phyloP scores from a whole-genome alignment of 2,797 vertebrate genomes.

The Sibirionetta formosa region DNA sequence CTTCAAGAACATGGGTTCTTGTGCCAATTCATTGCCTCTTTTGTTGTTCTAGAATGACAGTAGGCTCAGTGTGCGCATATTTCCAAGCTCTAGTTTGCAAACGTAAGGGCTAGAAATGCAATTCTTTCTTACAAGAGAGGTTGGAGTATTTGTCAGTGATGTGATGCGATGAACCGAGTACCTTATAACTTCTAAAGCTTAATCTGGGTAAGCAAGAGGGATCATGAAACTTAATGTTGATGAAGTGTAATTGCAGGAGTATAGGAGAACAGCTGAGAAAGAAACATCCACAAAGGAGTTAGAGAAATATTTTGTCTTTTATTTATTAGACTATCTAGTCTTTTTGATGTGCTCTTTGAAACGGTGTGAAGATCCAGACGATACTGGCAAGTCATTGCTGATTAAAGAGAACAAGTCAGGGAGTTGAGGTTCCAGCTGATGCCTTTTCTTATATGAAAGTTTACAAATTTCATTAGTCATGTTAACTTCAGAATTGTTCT shows the following conservation, averaged over 20 bases:
- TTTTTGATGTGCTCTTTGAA: background rate
- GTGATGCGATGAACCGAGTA: background rate
- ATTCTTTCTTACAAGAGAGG: background rate
- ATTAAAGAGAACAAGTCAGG: background rate
- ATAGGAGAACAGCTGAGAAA: background rate
- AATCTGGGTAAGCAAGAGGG: background rate
- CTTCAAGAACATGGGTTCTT: background rate
- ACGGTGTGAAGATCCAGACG: background rate
- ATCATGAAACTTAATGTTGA: background rate
- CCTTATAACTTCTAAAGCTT: background rate
- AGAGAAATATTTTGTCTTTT: background rate
- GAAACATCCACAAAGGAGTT: background rate
- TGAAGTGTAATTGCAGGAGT: background rate
- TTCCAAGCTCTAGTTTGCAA: background rate
- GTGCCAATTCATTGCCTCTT: background rate
- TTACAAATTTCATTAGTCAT: slow-evolving; percentile 31
- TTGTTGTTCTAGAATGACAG: background rate
- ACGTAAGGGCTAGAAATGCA: background rate
- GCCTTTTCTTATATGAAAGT: background rate
- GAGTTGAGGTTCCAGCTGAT: slow-evolving; percentile 39
- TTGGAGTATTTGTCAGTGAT: background rate
- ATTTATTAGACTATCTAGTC: background rate
- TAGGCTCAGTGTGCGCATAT: rapidly evolving
- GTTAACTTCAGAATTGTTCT: slow-evolving; percentile 20
- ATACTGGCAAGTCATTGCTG: background rate